Conservation (phyloP, 2,888 invertebrate genomes). For the Aquatica leii region DNA sequence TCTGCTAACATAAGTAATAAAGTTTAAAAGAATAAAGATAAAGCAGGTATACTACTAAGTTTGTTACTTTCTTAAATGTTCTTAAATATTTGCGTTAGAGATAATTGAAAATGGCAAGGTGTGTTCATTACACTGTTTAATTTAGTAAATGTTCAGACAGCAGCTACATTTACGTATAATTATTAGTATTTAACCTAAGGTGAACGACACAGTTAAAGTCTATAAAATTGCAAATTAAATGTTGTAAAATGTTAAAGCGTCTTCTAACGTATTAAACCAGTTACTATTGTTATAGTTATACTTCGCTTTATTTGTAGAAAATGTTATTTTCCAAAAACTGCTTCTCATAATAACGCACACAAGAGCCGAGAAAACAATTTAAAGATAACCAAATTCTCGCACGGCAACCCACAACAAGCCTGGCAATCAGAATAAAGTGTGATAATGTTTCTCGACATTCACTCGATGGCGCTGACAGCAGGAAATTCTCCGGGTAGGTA, state of each 20-base stretch:
- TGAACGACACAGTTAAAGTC: slow-evolving; percentile 29
- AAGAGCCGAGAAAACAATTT: slow-evolving; percentile 45
- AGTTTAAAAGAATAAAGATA: too few species aligned
- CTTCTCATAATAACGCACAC: slow-evolving; percentile 2
- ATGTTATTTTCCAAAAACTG: too few species aligned
- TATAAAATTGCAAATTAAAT: slow-evolving; percentile 25
- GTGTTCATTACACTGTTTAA: slow-evolving; percentile 28
- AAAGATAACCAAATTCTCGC: slow-evolving; percentile 43
- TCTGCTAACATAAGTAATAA: too few species aligned
- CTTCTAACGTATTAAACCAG: slow-evolving; percentile 21
- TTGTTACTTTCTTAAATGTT: too few species aligned
- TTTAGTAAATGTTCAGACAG: slow-evolving; percentile 31
- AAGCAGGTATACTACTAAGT: too few species aligned
- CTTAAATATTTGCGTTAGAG: slow-evolving; percentile 21
- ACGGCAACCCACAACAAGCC: slow-evolving; percentile 41
- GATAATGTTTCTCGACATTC: slow-evolving; percentile 44
- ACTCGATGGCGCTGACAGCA: slow-evolving; percentile 38
- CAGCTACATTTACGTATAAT: slow-evolving; percentile 29
- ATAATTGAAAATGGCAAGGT: slow-evolving; percentile 32
- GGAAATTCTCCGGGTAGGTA: slow-evolving; percentile 36
- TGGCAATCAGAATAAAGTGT: slow-evolving; percentile 46
- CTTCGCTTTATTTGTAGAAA: too few species aligned
- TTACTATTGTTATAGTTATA: background rate
- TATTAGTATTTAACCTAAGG: slow-evolving; percentile 30
- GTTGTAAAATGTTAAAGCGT: slow-evolving; percentile 4